Percentiles rank a stretch among this genome's conserved stretches.
Evolutionary conservation across 2,797 vertebrate species (phyloP).

Genomic region (Borostomias antarcticus): DNA sequence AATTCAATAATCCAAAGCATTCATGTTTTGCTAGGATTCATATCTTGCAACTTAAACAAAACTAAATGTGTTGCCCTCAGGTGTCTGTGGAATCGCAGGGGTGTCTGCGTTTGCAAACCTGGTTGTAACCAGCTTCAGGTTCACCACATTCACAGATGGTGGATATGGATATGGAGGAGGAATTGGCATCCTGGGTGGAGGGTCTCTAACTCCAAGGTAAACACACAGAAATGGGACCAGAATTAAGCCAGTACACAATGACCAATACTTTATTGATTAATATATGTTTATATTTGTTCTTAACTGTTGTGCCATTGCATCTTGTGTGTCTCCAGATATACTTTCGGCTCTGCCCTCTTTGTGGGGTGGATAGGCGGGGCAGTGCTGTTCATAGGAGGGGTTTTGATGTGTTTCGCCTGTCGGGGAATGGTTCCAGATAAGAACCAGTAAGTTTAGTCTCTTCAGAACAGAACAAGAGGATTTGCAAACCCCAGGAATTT

Average conservation of each 20-base stretch:
- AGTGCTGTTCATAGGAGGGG: conserved; percentile 82
- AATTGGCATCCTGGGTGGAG: conserved; percentile 48
- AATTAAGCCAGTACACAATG: neutral
- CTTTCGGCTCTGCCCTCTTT: conserved; percentile 89
- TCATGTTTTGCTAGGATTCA: neutral
- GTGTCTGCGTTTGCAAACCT: conserved; percentile 92
- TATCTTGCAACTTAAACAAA: too few species aligned
- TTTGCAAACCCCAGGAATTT: too few species aligned
- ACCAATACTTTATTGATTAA: too few species aligned
- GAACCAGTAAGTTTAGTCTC: conserved; percentile 67
- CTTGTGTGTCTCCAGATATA: conserved; percentile 76
- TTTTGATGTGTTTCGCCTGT: conserved; percentile 90
- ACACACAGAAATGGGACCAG: neutral
- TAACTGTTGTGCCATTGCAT: neutral
- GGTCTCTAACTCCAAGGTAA: conserved; percentile 66
- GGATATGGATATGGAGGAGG: conserved; percentile 28
- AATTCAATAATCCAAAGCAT: neutral
- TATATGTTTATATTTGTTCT: too few species aligned
- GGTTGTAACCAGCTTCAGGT: conserved; percentile 88
- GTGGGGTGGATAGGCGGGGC: conserved; percentile 90
- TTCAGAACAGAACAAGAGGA: too few species aligned
- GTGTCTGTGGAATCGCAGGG: conserved; percentile 86
- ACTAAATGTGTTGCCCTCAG: conserved; percentile 60
- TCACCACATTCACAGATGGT: conserved; percentile 52
- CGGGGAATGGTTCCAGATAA: conserved; percentile 79